Percentiles rank a stretch among this genome's conserved stretches.
Evolutionary conservation across 2,888 invertebrate genomes (phyloP).

Genomic region (Cyaniris semiargus): DNA sequence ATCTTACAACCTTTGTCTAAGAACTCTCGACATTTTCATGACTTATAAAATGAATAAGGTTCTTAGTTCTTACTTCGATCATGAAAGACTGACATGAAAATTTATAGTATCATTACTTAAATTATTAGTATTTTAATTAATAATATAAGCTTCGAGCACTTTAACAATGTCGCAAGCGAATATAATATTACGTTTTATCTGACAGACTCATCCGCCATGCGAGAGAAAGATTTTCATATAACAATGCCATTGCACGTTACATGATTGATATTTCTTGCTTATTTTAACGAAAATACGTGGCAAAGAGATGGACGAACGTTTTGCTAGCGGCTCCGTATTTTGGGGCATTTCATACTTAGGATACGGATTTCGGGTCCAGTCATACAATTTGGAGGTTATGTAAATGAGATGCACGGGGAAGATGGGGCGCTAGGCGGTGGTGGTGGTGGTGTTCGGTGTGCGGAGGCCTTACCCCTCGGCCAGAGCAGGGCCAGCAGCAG

Average conservation of each 20-base stretch:
- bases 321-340: not conserved
- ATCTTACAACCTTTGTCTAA: not conserved
- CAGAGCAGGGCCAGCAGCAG: slow-evolving; percentile 77
- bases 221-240: not conserved
- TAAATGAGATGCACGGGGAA: not conserved
- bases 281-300: not conserved
- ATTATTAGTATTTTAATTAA: not conserved
- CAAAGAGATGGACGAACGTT: not conserved
- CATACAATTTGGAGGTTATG: slow-evolving; percentile 1
- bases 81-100: not conserved
- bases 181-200: not conserved
- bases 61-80: not conserved
- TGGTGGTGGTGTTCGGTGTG: not conserved
- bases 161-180: not conserved
- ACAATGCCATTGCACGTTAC: not conserved
- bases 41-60: not conserved
- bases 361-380: not conserved
- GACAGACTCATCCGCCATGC: not conserved
- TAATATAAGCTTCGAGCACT: not conserved
- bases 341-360: not conserved
- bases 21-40: not conserved
- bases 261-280: not conserved
- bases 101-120: not conserved
- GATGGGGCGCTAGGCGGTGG: slow-evolving; percentile 13
- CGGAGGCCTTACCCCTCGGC: slow-evolving; percentile 66